Evolutionary conservation across 2,888 invertebrate genomes (phyloP).

Genomic region (Dolichopus griseipennis): DNA sequence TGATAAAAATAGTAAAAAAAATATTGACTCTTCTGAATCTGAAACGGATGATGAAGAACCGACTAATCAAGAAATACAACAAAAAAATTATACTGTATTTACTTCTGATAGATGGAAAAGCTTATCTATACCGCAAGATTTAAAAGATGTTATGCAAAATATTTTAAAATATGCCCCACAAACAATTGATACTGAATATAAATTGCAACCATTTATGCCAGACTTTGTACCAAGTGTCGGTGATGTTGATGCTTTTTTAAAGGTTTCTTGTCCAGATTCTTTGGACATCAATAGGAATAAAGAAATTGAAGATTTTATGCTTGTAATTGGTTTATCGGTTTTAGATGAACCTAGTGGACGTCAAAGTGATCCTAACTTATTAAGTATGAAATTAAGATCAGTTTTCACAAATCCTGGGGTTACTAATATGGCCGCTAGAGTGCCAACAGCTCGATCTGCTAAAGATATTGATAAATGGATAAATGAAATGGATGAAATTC

Average conservation of each 20-base stretch:
- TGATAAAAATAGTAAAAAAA: not conserved
- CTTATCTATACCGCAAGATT: constrained; percentile 69
- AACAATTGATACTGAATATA: constrained; percentile 79
- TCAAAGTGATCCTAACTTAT: constrained; percentile 90
- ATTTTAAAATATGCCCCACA: constrained; percentile 92
- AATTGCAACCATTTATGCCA: constrained; percentile 88
- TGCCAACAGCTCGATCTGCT: constrained; percentile 66
- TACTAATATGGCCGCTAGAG: constrained; percentile 34
- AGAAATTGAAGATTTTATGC: constrained; percentile 50
- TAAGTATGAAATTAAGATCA: constrained; percentile 82
- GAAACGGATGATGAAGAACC: constrained; percentile 13
- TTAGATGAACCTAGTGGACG: constrained; percentile 87
- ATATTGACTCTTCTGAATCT: constrained; percentile 18
- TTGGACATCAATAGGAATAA: constrained; percentile 35
- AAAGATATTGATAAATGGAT: constrained; percentile 97
- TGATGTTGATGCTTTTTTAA: constrained; percentile 96
- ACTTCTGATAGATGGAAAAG: constrained; percentile 66
- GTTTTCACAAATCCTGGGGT: constrained; percentile 42
- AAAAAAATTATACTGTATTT: constrained; percentile 18
- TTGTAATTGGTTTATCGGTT: constrained; percentile 35
- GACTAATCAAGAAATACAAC: constrained; percentile 29
- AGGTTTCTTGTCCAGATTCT: constrained; percentile 76
- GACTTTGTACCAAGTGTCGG: constrained; percentile 97
- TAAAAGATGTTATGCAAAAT: constrained; percentile 87
- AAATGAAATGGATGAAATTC: constrained; percentile 85